Evolutionary conservation across 2,113 vertebrate genomes (phyloP), one percentile per base, ranked within the genome.

Genomic region (Indicator indicator): DNA sequence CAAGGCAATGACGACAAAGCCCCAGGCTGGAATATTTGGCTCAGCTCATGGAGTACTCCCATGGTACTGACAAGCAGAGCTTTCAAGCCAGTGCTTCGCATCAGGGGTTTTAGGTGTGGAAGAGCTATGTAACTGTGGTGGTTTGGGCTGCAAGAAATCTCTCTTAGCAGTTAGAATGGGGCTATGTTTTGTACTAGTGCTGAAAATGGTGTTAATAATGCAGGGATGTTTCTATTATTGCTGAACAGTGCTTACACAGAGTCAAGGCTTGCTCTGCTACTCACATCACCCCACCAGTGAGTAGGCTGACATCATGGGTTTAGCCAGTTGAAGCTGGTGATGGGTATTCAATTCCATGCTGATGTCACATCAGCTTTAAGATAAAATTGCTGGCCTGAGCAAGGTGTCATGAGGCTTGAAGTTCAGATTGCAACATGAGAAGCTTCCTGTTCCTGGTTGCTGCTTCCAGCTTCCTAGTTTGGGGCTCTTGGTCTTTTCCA

Each of bases 1-100:
- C 55, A 56, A 6, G 21, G 3, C 1, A 3, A 36, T 24, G 28
- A 30, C 0, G 1, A 5, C 8, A 20, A 32, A 60, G 12, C 5
- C 16, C 23, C 1, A 1, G 8, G 9, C 27, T 24, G 16, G 4
- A 1, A 9, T 28, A 30, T 5, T 48, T 60, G 5, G 24, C 28
- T 59, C 23, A 82, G 19, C 10, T 44, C 19, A 12, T 5, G 13
- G 8, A 9, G 11, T 65, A 59, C 11, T n/a, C 7, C 12, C 3
- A 38, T 1, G 3, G 26, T 9, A 58, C 17, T 2, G 1, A 14
- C 32, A 62, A 75, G 9, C 18, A 17, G 7, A 36, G 3, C 5
- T 70, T 12, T 7, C 26, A 70, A 11, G 4, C 21, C 50, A 58
- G 21, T 33, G 38, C 16, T 21, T 77, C 20, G 40, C 1, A 1